Conservation (phyloP, 1,140 invertebrate genomes). For the Idris sp. region DNA sequence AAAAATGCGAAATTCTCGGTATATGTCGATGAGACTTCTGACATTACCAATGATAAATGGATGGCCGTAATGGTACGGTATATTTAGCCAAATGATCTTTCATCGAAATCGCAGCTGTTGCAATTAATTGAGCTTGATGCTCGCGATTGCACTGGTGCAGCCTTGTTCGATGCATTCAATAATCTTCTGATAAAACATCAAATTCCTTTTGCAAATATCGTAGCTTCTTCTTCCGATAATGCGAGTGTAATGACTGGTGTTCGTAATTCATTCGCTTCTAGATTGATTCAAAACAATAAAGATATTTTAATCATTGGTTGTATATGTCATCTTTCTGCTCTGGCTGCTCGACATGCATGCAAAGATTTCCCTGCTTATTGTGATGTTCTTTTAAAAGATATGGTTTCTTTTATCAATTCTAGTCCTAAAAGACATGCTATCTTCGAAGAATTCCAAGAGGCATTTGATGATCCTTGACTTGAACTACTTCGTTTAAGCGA, state of each 20-base stretch:
- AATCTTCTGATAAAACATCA: slow-evolving; percentile 2
- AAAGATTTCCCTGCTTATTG: not conserved
- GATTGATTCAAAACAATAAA: not conserved
- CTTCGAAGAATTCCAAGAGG: slow-evolving; percentile 28
- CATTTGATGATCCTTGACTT: slow-evolving; percentile 3
- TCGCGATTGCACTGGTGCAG: slow-evolving; percentile 7
- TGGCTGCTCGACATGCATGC: slow-evolving; percentile 4
- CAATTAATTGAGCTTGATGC: slow-evolving; percentile 23
- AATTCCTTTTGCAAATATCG: slow-evolving; percentile 33
- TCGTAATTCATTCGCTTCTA: slow-evolving; percentile 15
- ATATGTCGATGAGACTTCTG: slow-evolving; percentile 20
- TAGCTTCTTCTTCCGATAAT: slow-evolving; percentile 17
- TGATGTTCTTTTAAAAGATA: slow-evolving; percentile 1
- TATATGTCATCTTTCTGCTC: slow-evolving; percentile 12
- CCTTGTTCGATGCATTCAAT: slow-evolving; percentile 9
- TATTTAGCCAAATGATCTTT: slow-evolving; percentile 11
- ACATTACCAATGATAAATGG: slow-evolving; percentile 30
- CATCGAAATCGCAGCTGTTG: not conserved
- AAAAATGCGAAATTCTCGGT: slow-evolving; percentile 19
- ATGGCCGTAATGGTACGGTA: slow-evolving; percentile 14
- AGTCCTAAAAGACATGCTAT: slow-evolving; percentile 25
- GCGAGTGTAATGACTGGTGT: slow-evolving; percentile 34
- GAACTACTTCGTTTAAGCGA: slow-evolving; percentile 12
- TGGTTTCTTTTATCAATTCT: slow-evolving; percentile 16
- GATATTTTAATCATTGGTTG: slow-evolving; percentile 2